Percentiles rank a stretch among this genome's conserved stretches.
phyloP scores from a whole-genome alignment of 2,888 invertebrate species.

The Taphrorychus bicolor region DNA sequence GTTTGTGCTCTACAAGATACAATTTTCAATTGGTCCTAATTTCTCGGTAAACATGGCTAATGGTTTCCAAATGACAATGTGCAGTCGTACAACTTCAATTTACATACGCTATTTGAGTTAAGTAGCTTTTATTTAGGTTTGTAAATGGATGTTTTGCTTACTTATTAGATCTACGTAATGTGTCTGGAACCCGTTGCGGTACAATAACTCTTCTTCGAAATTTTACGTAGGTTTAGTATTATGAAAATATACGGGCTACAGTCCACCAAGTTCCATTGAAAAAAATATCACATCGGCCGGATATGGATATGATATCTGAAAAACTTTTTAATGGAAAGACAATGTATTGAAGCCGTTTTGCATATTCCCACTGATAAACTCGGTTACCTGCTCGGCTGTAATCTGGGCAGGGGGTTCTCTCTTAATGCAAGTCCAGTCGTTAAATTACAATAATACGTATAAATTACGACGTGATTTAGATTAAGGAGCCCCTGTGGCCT shows the following conservation, averaged over 20 bases:
- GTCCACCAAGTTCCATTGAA: background rate
- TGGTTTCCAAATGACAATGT: constrained; percentile 16
- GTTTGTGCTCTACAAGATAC: background rate
- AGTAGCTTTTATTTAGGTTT: constrained; percentile 22
- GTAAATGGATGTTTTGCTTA: constrained; percentile 8
- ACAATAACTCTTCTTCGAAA: background rate
- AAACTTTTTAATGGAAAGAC: constrained; percentile 23
- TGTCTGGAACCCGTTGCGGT: constrained; percentile 1
- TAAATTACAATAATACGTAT: constrained; percentile 7
- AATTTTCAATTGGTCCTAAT: constrained; percentile 9
- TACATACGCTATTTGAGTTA: constrained; percentile 15
- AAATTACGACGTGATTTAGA: constrained; percentile 8
- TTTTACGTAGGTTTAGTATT: too few species aligned
- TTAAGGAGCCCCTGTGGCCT: background rate
- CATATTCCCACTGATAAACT: constrained; percentile 27
- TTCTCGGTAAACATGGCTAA: constrained; percentile 20
- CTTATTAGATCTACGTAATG: too few species aligned
- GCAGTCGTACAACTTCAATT: constrained; percentile 7
- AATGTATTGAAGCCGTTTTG: constrained; percentile 23
- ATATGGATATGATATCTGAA: background rate
- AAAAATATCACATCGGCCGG: background rate
- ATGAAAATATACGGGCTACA: background rate
- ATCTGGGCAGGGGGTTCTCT: constrained; percentile 12
- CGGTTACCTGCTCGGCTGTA: constrained; percentile 11
- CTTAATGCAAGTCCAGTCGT: background rate